These are phyloP conservation scores for Cacatua alba DNA, from an alignment of 2,113 vertebrate genomes.

Conservation along the genomic window DNA sequence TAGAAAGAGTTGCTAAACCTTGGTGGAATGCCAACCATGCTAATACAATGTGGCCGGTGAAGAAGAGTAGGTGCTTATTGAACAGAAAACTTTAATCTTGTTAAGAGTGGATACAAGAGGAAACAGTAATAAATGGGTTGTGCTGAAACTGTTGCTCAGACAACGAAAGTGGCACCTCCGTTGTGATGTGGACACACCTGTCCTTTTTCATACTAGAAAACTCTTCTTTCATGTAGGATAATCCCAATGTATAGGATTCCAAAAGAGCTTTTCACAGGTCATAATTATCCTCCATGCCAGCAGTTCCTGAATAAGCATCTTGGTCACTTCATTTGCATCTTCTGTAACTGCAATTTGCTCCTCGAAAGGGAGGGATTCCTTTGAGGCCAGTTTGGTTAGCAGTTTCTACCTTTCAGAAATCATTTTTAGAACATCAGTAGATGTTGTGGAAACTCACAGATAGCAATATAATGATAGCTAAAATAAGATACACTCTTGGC, in stretches of 20 bases:
- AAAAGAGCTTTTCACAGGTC: constrained; percentile 51
- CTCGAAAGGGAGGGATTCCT: constrained; percentile 1
- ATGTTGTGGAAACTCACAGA: not conserved
- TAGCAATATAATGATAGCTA: not conserved
- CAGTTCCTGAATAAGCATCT: constrained; percentile 5
- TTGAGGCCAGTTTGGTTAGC: not conserved
- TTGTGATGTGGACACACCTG: constrained; percentile 53
- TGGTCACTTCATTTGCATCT: not conserved
- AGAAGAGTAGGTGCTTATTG: constrained; percentile 13
- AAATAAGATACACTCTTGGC: not conserved
- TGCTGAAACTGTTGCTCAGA: constrained; percentile 37
- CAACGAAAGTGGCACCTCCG: constrained; percentile 42
- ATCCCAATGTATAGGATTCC: constrained; percentile 64
- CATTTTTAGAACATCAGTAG: not conserved
- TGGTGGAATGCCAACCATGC: constrained; percentile 41
- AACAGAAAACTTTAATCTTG: constrained; percentile 53
- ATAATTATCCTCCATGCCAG: constrained; percentile 41
- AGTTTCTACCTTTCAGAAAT: not conserved
- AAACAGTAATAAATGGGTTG: constrained; percentile 52
- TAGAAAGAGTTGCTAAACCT: constrained; percentile 48
- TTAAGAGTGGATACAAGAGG: constrained; percentile 53
- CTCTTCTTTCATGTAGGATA: constrained; percentile 50
- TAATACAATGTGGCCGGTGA: constrained; percentile 21
- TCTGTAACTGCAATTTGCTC: not conserved
- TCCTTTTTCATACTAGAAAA: constrained; percentile 57